Conservation (phyloP, 1,140 invertebrate species). For the Trichomalopsis sarcophagae region DNA sequence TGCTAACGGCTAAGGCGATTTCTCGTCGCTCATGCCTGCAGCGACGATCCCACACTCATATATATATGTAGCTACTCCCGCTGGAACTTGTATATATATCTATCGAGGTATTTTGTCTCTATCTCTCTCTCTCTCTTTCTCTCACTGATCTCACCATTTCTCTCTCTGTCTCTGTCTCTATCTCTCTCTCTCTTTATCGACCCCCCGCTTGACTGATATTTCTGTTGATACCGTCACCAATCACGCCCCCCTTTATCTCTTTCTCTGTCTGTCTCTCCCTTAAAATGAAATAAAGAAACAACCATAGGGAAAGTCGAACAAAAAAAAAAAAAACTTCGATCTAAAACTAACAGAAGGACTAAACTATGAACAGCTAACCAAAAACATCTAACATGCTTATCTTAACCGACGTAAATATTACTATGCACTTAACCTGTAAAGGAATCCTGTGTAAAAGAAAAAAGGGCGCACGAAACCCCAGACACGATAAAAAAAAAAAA, state of each 20-base stretch:
- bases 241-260: background rate
- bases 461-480: background rate
- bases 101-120: background rate
- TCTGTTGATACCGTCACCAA: background rate
- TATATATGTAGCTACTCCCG: too few species aligned
- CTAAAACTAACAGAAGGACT: conserved; percentile 18
- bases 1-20: background rate
- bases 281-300: background rate
- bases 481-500: background rate
- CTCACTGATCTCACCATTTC: background rate
- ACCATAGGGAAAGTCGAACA: background rate
- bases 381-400: conserved; percentile 34
- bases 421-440: conserved; percentile 34
- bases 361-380: conserved; percentile 38
- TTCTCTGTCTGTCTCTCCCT: background rate
- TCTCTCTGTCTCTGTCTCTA: background rate
- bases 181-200: background rate
- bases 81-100: too few species aligned
- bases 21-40: background rate
- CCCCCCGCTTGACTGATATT: background rate
- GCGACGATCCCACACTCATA: background rate
- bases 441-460: conserved; percentile 14
- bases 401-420: background rate
- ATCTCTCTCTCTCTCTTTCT: background rate
- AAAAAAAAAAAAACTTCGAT: background rate